These are phyloP conservation scores for Rhyacichthys aspro DNA, from an alignment of 2,797 vertebrate genomes.

Conservation along the genomic window DNA sequence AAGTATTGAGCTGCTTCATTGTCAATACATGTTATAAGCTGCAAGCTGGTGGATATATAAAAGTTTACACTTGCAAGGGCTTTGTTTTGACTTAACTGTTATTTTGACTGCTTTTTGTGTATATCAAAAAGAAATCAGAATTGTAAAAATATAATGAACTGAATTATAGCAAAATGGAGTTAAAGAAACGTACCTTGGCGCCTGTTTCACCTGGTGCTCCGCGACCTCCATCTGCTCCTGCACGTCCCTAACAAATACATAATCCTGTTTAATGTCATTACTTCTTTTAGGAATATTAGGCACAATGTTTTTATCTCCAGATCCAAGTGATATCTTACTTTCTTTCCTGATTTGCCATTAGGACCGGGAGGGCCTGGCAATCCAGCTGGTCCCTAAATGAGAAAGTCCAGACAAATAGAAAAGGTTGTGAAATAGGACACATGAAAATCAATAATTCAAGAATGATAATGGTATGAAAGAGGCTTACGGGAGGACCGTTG, in stretches of 20 bases:
- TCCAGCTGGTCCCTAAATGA: conserved; percentile 84
- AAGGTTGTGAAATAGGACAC: conserved; percentile 34
- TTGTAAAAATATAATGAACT: no score
- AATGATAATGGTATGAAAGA: conserved; percentile 12
- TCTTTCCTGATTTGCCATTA: conserved; percentile 84
- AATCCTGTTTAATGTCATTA: conserved; percentile 16
- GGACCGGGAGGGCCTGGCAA: conserved; percentile 80
- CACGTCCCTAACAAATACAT: conserved; percentile 80
- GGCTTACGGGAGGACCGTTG: conserved; percentile 69
- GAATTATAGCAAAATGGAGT: conserved; percentile 12
- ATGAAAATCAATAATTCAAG: conserved; percentile 30
- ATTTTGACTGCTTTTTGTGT: no score
- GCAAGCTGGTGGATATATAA: conserved; percentile 45
- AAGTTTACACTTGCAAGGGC: conserved; percentile 48
- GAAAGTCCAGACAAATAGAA: conserved; percentile 19
- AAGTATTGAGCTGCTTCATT: conserved; percentile 62
- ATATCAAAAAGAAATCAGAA: no score
- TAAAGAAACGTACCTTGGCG: conserved; percentile 79
- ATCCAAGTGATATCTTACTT: conserved; percentile 75
- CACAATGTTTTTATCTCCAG: conserved; percentile 19
- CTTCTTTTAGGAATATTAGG: conserved; percentile 9
- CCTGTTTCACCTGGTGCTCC: conserved; percentile 90
- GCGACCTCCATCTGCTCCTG: conserved; percentile 87
- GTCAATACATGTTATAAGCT: conserved; percentile 66
- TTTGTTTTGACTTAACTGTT: background rate